These are phyloP conservation scores for Protobothrops mucrosquamatus DNA, from an alignment of 2,113 vertebrate species.

Conservation along the genomic window DNA sequence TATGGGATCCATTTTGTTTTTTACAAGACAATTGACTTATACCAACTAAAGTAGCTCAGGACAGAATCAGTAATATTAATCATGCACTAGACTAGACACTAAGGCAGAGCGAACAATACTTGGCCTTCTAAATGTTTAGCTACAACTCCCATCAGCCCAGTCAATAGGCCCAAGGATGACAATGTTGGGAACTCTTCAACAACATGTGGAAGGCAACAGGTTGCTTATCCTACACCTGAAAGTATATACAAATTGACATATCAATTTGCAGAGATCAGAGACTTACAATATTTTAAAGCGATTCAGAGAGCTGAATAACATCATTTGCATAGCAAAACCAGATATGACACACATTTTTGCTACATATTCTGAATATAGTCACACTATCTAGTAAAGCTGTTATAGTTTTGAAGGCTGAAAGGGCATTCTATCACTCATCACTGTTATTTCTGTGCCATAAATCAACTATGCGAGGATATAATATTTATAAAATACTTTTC, in stretches of 20 bases:
- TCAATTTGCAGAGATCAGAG: background rate
- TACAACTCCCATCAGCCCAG: background rate
- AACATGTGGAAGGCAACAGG: background rate
- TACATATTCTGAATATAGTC: background rate
- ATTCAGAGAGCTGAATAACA: background rate
- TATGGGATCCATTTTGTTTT: background rate
- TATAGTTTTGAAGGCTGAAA: background rate
- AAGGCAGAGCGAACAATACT: background rate
- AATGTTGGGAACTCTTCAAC: background rate
- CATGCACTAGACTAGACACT: background rate
- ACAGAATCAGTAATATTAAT: background rate
- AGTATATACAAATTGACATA: background rate
- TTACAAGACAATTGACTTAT: background rate
- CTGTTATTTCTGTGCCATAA: background rate
- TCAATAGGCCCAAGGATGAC: background rate
- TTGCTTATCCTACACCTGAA: background rate
- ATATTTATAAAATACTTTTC: background rate
- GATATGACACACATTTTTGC: background rate
- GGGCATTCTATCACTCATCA: background rate
- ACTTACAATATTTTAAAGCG: background rate
- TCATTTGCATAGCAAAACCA: background rate
- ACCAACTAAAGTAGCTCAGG: background rate
- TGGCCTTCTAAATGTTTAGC: background rate
- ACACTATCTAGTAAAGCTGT: background rate
- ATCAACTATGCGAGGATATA: background rate